phyloP scores from a whole-genome alignment of 2,113 vertebrate genomes.

The Oryzias melastigma region DNA sequence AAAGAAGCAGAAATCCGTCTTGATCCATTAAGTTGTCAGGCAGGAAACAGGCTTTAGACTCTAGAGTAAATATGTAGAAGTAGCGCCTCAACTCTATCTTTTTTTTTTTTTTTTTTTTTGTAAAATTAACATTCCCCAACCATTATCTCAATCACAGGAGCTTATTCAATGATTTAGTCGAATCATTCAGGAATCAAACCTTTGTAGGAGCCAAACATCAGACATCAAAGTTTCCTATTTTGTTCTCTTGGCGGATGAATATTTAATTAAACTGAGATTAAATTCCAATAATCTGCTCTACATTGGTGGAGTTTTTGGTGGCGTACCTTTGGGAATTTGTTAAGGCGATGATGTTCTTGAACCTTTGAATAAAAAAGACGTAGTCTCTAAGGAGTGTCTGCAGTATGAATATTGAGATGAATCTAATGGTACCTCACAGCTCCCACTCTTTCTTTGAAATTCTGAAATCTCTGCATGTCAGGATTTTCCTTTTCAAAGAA shows the following conservation, averaged over 20 bases:
- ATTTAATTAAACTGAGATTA: too few species aligned
- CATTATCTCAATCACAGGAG: too few species aligned
- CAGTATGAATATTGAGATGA: background rate
- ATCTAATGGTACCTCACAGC: too few species aligned
- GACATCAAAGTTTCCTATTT: too few species aligned
- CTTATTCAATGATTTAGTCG: too few species aligned
- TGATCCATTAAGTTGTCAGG: slow-evolving; percentile 21
- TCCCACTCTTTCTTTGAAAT: background rate
- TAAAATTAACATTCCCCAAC: too few species aligned
- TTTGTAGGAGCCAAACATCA: too few species aligned
- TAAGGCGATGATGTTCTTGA: slow-evolving; percentile 43
- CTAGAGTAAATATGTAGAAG: slow-evolving; percentile 37
- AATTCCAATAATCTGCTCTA: slow-evolving; percentile 39
- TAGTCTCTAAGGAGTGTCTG: slow-evolving; percentile 6
- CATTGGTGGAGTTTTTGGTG: slow-evolving; percentile 56
- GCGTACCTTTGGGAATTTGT: slow-evolving; percentile 56
- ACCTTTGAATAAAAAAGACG: slow-evolving; percentile 27
- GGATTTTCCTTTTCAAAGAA: slow-evolving; percentile 1
- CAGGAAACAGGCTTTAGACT: slow-evolving; percentile 42
- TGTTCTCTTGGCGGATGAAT: too few species aligned
- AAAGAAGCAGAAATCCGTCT: slow-evolving; percentile 20
- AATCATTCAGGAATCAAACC: too few species aligned
- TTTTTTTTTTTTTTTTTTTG: background rate
- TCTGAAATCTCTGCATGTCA: slow-evolving; percentile 15
- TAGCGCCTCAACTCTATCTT: slow-evolving; percentile 38